Percentiles rank a stretch among this genome's conserved stretches.
Conservation (phyloP, 2,888 invertebrate genomes). For the Cheilosia grossa region DNA sequence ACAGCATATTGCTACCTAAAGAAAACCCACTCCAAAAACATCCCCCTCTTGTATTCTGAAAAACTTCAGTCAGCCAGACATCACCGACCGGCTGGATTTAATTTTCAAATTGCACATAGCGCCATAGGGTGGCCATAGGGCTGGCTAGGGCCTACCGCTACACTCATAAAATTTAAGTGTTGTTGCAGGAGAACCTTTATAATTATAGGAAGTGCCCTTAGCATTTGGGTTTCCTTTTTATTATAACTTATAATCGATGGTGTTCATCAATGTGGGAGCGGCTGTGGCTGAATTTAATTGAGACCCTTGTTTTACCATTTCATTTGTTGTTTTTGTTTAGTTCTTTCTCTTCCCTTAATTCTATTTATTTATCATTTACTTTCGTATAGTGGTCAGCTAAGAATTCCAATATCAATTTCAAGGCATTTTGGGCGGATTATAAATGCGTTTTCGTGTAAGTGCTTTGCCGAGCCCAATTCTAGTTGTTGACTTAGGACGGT, state of each 20-base stretch:
- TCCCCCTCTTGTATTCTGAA: slow-evolving; percentile 8
- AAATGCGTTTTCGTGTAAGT: slow-evolving; percentile 24
- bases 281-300: slow-evolving; percentile 50
- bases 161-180: slow-evolving; percentile 24
- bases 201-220: slow-evolving; percentile 64
- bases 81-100: slow-evolving; percentile 33
- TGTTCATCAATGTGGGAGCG: slow-evolving; percentile 67
- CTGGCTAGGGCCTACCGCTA: not conserved
- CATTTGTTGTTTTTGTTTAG: slow-evolving; percentile 10
- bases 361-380: slow-evolving; percentile 62
- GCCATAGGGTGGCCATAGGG: slow-evolving; percentile 17
- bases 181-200: slow-evolving; percentile 51
- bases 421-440: slow-evolving; percentile 1
- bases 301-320: slow-evolving; percentile 39
- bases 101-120: slow-evolving; percentile 60
- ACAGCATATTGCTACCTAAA: slow-evolving; percentile 34
- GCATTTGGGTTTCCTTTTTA: slow-evolving; percentile 49
- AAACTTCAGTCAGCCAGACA: not conserved
- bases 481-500: slow-evolving; percentile 12
- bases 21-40: slow-evolving; percentile 43
- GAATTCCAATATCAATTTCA: slow-evolving; percentile 29
- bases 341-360: slow-evolving; percentile 12
- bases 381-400: slow-evolving; percentile 41
- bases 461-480: slow-evolving; percentile 37
- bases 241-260: slow-evolving; percentile 66